Conservation (phyloP, 2,888 invertebrate genomes). For the Catocala sponsa region DNA sequence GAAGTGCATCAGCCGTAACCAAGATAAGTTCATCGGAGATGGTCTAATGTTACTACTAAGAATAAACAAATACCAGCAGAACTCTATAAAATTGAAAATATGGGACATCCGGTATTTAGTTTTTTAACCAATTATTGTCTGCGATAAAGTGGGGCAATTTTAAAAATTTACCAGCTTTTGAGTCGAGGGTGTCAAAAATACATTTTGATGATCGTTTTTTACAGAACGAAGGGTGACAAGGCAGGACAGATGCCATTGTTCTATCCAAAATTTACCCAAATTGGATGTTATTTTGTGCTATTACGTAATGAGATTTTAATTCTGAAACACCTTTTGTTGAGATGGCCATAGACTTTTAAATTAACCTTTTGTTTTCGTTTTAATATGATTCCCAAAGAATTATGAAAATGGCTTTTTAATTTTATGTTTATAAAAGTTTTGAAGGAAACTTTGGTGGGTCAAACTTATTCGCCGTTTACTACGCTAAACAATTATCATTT, state of each 20-base stretch:
- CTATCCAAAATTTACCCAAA: slow-evolving; percentile 51
- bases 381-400: slow-evolving; percentile 28
- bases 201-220: slow-evolving; percentile 36
- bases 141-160: slow-evolving; percentile 15
- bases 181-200: slow-evolving; percentile 18
- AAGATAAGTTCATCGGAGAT: too few species aligned
- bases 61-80: background rate
- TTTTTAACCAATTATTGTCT: slow-evolving; percentile 1
- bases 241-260: slow-evolving; percentile 56
- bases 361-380: slow-evolving; percentile 32
- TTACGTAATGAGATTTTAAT: slow-evolving; percentile 63
- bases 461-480: slow-evolving; percentile 2
- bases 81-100: background rate
- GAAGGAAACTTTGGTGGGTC: background rate
- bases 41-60: too few species aligned
- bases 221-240: slow-evolving; percentile 16
- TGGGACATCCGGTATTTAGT: background rate
- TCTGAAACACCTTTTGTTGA: slow-evolving; percentile 54
- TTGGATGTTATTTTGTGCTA: slow-evolving; percentile 53
- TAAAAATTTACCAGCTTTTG: slow-evolving; percentile 21
- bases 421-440: slow-evolving; percentile 26
- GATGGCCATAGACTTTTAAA: slow-evolving; percentile 36
- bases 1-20: too few species aligned
- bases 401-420: slow-evolving; percentile 40
- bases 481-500: slow-evolving; percentile 4